Percentiles rank a stretch among this genome's conserved stretches.
phyloP scores from a whole-genome alignment of 2,888 invertebrate species.

The Acanthosepion pharaonis region DNA sequence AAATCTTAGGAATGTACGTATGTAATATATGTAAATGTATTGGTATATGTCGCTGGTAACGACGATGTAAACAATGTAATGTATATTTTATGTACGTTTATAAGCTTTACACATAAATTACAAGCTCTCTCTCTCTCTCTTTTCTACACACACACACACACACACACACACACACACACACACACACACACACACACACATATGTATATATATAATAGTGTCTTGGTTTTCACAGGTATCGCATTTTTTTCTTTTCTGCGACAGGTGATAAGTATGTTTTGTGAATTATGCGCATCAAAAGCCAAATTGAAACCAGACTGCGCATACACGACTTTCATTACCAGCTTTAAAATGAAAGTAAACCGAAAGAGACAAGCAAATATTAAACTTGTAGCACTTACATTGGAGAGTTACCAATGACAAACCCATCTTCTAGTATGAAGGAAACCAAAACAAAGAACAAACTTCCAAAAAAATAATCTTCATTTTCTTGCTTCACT shows the following conservation, averaged over 20 bases:
- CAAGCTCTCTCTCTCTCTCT: too few relatives aligned
- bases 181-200: too few relatives aligned
- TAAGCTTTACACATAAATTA: too few relatives aligned
- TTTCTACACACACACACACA: too few relatives aligned
- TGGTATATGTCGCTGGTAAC: too few relatives aligned
- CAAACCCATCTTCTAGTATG: neutral
- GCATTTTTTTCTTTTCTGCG: neutral
- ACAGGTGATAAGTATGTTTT: conserved; percentile 33
- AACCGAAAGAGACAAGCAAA: neutral
- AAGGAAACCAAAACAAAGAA: neutral
- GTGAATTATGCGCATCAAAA: neutral
- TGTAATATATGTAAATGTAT: too few relatives aligned
- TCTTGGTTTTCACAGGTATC: neutral
- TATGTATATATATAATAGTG: neutral
- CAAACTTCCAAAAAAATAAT: neutral
- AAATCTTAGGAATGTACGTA: too few relatives aligned
- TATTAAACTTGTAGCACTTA: neutral
- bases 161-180: too few relatives aligned
- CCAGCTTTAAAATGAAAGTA: neutral
- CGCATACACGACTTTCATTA: neutral
- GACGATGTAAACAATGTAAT: too few relatives aligned
- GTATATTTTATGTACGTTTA: too few relatives aligned
- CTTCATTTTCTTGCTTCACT: neutral
- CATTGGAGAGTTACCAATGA: conserved; percentile 11
- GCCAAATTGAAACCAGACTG: neutral